Conservation (phyloP, 2,113 vertebrate genomes). For the Numida meleagris region DNA sequence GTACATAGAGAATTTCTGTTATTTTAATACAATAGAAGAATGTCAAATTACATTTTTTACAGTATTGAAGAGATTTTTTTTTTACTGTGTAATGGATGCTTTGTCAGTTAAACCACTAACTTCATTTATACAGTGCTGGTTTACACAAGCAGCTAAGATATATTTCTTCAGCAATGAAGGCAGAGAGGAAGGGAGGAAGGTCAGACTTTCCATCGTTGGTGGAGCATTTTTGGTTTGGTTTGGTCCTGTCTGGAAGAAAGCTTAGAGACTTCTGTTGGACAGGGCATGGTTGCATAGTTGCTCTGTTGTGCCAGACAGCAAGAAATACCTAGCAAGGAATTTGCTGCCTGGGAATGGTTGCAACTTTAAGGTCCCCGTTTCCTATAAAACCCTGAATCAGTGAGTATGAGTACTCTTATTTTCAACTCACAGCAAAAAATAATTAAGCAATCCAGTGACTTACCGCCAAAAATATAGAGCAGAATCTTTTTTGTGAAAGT, state of each 20-base stretch:
- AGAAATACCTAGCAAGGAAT: not conserved
- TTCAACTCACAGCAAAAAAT: not conserved
- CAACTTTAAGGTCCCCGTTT: not conserved
- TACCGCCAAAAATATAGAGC: not conserved
- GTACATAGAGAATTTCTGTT: not conserved
- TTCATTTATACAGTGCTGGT: not conserved
- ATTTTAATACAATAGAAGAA: conserved; percentile 39
- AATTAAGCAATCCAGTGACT: not conserved
- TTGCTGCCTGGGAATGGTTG: not conserved
- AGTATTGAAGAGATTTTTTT: conserved; percentile 3
- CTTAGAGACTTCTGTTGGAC: not conserved
- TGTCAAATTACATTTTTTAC: not conserved
- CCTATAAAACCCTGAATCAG: not conserved
- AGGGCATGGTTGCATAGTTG: not conserved
- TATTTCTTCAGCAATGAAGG: not conserved
- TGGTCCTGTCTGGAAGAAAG: not conserved
- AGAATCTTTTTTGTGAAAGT: not conserved
- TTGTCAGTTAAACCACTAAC: not conserved
- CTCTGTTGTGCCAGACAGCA: not conserved
- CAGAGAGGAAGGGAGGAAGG: not conserved
- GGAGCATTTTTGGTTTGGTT: not conserved
- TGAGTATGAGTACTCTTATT: not conserved
- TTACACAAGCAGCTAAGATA: not conserved
- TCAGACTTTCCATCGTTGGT: not conserved
- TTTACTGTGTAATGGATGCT: not conserved